phyloP scores from a whole-genome alignment of 2,888 invertebrate species.

The Ophioninae sp. region DNA sequence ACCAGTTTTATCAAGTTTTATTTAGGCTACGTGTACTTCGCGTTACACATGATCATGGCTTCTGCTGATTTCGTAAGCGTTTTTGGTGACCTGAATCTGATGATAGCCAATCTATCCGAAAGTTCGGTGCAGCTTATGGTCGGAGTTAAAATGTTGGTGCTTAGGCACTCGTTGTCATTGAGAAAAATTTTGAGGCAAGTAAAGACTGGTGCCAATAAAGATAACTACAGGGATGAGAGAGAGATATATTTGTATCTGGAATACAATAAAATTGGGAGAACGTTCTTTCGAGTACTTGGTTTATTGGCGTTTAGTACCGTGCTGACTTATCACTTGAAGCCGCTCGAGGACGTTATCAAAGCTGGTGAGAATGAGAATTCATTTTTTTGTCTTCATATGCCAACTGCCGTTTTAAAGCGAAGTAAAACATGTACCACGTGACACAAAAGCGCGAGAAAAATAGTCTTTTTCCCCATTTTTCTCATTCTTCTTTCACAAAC shows the following conservation, averaged over 20 bases:
- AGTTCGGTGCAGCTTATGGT: slow-evolving; percentile 37
- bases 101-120: slow-evolving; percentile 52
- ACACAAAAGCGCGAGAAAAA: too few relatives aligned
- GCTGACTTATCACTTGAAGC: slow-evolving; percentile 26
- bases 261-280: slow-evolving; percentile 33
- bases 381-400: neutral
- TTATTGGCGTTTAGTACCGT: slow-evolving; percentile 17
- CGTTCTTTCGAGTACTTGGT: slow-evolving; percentile 33
- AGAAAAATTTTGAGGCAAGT: slow-evolving; percentile 14
- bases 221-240: slow-evolving; percentile 25
- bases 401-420: neutral
- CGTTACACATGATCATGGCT: slow-evolving; percentile 42
- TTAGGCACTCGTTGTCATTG: slow-evolving; percentile 29
- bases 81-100: slow-evolving; percentile 46
- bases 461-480: too few relatives aligned
- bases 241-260: slow-evolving; percentile 36
- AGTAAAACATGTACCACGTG: too few relatives aligned
- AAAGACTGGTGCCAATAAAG: neutral
- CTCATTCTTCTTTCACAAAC: too few relatives aligned
- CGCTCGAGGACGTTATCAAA: slow-evolving; percentile 34
- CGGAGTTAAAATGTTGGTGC: slow-evolving; percentile 38
- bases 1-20: slow-evolving; percentile 39
- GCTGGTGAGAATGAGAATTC: slow-evolving; percentile 29
- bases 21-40: slow-evolving; percentile 37
- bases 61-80: slow-evolving; percentile 41